Evolutionary conservation across 2,888 invertebrate genomes (phyloP), one percentile per base, ranked within the genome.

Genomic region (Pediacus dermestoides): DNA sequence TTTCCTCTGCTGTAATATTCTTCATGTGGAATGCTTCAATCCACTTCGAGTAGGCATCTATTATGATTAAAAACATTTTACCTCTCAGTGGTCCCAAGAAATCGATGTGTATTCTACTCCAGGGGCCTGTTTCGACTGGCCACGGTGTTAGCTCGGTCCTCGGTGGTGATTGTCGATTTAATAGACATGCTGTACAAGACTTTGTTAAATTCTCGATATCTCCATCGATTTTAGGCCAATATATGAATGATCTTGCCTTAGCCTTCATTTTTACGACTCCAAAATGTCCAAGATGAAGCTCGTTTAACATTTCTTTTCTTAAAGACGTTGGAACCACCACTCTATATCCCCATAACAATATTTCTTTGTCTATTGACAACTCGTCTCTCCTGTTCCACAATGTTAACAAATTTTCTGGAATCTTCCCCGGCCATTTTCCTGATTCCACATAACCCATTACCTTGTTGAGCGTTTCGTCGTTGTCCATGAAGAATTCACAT

Each of bases 41-140:
- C 67, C 67, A 72, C 40, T 70, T 72, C 0, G 67, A 66, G 43
- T 55, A 58, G 6, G 66, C 53, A 44, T 71, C 70, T 2, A 66
- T 58, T 4, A 69, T 45, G 9, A 70, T 46, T 22, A 44, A 31
- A 9, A 35, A 37, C 11, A 27, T 34, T 34, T 39, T 34, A 10
- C 40, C 44, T 13, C 38, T 27, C 31, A 21, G 41, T 9, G 44
- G 41, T 2, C 68, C 69, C 8, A 68, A 66, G 53, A 65, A 70
- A 48, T 72, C 71, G 9, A 67, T 51, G 50, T 72, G 70, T 2
- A 70, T 44, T 10, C 70, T 49, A 37, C 64, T 52, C 62, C 63
- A 66, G 7, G 59, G 56, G 33, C 49, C 41, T 3, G 38, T 44
- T 13, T 63, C 42, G 37, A 49, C 53, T 14, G 40, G 44, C 43